A percentile compares a stretch with the other conserved stretches of the same genome.
phyloP scores from a whole-genome alignment of 2,888 invertebrate species.

The Zele albiditarsus region DNA sequence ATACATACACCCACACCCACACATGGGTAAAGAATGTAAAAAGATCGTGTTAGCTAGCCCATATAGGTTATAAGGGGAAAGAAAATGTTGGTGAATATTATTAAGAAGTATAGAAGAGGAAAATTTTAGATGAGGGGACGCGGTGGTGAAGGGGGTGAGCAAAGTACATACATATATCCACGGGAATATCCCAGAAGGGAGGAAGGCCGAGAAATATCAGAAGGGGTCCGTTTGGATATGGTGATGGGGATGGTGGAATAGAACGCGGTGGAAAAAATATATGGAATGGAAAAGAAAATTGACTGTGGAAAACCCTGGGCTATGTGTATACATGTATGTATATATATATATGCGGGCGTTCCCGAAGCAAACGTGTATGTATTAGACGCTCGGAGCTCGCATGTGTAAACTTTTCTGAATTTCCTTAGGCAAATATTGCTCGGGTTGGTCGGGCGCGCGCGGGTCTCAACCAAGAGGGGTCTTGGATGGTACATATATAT shows the following conservation, averaged over 20 bases:
- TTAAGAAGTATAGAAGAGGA: slow-evolving; percentile 49
- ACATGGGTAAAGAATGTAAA: background rate
- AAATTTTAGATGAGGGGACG: slow-evolving; percentile 28
- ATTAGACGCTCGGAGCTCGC: slow-evolving; percentile 57
- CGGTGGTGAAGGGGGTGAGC: slow-evolving; percentile 27
- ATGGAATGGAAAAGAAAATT: slow-evolving; percentile 53
- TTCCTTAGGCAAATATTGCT: slow-evolving; percentile 71
- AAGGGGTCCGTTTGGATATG: slow-evolving; percentile 19
- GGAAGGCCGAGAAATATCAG: background rate
- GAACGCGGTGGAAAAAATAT: slow-evolving; percentile 9
- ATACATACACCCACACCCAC: no score
- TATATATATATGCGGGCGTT: slow-evolving; percentile 7
- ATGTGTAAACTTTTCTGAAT: slow-evolving; percentile 71
- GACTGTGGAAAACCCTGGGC: slow-evolving; percentile 52
- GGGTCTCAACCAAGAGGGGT: slow-evolving; percentile 42
- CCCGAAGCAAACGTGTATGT: slow-evolving; percentile 50
- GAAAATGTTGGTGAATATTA: slow-evolving; percentile 52
- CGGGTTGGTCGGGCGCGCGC: slow-evolving; percentile 54
- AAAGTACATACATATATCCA: slow-evolving; percentile 37
- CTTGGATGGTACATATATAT: slow-evolving; percentile 18
- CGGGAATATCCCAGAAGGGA: background rate
- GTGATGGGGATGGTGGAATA: slow-evolving; percentile 25
- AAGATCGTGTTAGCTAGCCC: background rate
- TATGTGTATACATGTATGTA: background rate
- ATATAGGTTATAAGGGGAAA: background rate